phyloP scores from a whole-genome alignment of 2,797 vertebrate genomes.

The Esox masquinongy region DNA sequence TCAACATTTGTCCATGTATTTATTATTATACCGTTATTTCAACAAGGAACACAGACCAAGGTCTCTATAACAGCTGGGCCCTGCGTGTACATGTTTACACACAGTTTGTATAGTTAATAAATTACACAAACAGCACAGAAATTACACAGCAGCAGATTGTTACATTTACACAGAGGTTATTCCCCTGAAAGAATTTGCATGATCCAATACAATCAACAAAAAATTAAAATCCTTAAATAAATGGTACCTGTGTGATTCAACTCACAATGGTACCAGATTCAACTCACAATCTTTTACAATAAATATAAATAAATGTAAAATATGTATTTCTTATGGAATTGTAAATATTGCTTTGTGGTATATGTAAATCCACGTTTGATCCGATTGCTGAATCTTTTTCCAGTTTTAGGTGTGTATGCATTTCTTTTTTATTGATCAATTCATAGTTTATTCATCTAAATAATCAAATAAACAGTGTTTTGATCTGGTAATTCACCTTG shows the following conservation, averaged over 20 bases:
- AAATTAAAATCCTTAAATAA: neutral
- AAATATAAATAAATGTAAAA: neutral
- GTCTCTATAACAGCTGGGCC: too few species aligned
- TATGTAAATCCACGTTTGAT: neutral
- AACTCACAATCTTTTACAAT: neutral
- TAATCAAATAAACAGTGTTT: conserved; percentile 27
- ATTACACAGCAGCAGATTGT: too few species aligned
- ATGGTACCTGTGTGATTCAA: neutral
- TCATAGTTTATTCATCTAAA: conserved; percentile 30
- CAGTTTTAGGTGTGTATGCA: neutral
- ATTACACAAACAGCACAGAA: too few species aligned
- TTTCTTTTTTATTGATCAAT: conserved; percentile 14
- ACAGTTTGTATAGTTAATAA: too few species aligned
- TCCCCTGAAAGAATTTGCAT: too few species aligned
- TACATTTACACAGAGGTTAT: too few species aligned
- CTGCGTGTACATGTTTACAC: too few species aligned
- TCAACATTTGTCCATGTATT: too few species aligned
- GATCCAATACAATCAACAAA: too few species aligned
- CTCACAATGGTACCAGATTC: neutral
- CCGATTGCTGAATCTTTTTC: neutral
- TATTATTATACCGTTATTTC: too few species aligned
- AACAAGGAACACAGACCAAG: too few species aligned
- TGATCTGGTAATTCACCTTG: conserved; percentile 30
- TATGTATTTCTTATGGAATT: neutral
- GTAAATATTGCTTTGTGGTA: conserved; percentile 24